Conservation (phyloP, 2,113 vertebrate species). For the Corythornis cristatus region DNA sequence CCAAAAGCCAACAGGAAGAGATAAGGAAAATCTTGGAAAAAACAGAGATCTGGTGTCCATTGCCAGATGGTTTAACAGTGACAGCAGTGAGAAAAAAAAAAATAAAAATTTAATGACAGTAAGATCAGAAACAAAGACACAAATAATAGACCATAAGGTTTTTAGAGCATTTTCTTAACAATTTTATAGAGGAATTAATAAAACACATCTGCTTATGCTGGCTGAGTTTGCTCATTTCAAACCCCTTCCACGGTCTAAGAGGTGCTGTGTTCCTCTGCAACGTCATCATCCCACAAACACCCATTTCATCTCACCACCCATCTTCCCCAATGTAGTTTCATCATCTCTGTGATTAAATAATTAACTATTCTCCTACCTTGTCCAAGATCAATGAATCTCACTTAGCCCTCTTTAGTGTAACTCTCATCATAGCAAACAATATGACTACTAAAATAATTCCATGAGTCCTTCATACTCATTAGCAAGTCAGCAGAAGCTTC, state of each 20-base stretch:
- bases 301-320: neutral
- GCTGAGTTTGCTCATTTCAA: neutral
- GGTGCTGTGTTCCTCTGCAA: neutral
- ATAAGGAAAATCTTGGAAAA: slow-evolving; percentile 9
- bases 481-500: neutral
- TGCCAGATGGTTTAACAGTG: slow-evolving; percentile 20
- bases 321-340: neutral
- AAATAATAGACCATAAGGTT: slow-evolving; percentile 19
- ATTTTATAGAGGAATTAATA: slow-evolving; percentile 29
- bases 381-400: neutral
- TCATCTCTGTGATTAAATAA: neutral
- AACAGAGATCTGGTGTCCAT: neutral
- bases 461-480: neutral
- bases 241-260: neutral
- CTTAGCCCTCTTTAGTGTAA: neutral
- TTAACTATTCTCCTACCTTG: neutral
- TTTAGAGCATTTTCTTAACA: neutral
- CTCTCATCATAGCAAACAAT: neutral
- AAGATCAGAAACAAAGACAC: neutral
- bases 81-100: neutral
- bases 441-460: neutral
- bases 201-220: slow-evolving; percentile 5
- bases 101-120: slow-evolving; percentile 6
- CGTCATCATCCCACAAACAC: rapidly evolving
- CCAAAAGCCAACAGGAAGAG: neutral